phyloP scores from a whole-genome alignment of 2,888 invertebrate genomes.

The Sthenelais limicola region DNA sequence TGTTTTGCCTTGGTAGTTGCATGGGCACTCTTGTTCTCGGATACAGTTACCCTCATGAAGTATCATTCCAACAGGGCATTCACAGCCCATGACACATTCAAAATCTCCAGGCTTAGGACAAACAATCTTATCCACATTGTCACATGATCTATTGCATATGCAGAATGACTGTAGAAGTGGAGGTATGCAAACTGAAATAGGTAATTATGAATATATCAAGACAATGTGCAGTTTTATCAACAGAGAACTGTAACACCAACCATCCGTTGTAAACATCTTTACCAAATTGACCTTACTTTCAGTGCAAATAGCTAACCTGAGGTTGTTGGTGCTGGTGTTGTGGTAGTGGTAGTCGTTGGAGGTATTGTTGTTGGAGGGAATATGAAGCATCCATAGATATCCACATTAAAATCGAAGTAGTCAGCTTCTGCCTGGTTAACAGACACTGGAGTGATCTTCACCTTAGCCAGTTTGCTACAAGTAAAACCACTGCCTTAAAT shows the following conservation, averaged over 20 bases:
- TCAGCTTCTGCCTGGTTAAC: not conserved
- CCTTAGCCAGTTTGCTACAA: conserved; percentile 14
- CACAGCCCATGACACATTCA: conserved; percentile 1
- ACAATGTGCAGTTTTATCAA: too few relatives aligned
- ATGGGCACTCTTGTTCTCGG: conserved; percentile 83
- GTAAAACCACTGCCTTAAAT: not conserved
- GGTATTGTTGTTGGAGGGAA: conserved; percentile 32
- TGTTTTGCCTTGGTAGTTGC: conserved; percentile 78
- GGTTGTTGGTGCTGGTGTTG: conserved; percentile 11
- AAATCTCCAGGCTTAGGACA: not conserved
- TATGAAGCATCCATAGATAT: conserved; percentile 28
- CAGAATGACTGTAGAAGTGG: conserved; percentile 38
- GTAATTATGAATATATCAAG: too few relatives aligned
- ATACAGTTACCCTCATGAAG: conserved; percentile 85
- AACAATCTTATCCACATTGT: conserved; percentile 12
- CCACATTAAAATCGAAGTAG: conserved; percentile 22
- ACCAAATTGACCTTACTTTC: too few relatives aligned
- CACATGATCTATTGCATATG: conserved; percentile 41
- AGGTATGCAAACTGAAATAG: conserved; percentile 40
- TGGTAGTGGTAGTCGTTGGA: not conserved
- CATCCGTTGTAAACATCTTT: too few relatives aligned
- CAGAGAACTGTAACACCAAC: too few relatives aligned
- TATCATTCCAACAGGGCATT: conserved; percentile 74
- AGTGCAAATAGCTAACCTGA: too few relatives aligned
- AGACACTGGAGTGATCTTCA: conserved; percentile 27